These are phyloP conservation scores for Procambarus clarkii DNA, from an alignment of 1,140 invertebrate species.

Conservation along the genomic window DNA sequence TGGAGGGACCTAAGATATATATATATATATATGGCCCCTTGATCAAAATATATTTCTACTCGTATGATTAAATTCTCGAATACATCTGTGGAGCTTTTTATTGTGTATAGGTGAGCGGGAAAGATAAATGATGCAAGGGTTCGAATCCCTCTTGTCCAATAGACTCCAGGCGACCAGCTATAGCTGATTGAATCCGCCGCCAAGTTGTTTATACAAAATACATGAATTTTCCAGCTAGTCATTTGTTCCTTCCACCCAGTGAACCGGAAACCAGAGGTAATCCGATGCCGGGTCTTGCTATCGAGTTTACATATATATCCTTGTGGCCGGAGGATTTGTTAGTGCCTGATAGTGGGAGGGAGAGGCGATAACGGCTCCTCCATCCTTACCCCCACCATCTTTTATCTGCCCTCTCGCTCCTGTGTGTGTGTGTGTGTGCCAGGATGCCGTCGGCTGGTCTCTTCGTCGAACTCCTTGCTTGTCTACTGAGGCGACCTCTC, in stretches of 20 bases:
- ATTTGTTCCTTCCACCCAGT: conserved; percentile 49
- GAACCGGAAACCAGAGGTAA: conserved; percentile 44
- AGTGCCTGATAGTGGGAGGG: not conserved
- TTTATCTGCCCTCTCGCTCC: not conserved
- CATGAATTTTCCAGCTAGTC: conserved; percentile 16
- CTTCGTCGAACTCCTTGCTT: too few relatives aligned
- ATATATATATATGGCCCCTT: too few relatives aligned
- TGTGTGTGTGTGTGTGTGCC: too few relatives aligned
- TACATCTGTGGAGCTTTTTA: not conserved
- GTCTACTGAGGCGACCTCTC: too few relatives aligned
- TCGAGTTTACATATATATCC: conserved; percentile 50
- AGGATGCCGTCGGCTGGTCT: too few relatives aligned
- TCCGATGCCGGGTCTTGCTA: conserved; percentile 22
- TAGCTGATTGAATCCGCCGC: conserved; percentile 13
- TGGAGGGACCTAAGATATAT: too few relatives aligned
- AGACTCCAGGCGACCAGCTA: not conserved
- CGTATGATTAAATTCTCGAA: not conserved
- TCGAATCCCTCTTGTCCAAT: not conserved
- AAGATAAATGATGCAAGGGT: not conserved
- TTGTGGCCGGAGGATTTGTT: not conserved
- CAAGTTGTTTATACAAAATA: conserved; percentile 18
- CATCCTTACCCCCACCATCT: not conserved
- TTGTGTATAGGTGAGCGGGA: not conserved
- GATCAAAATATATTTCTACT: too few relatives aligned
- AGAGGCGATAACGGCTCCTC: not conserved